Evolutionary conservation across 1,140 invertebrate genomes (phyloP), one percentile per base, ranked within the genome.

Genomic region (Thaumatotibia leucotreta): DNA sequence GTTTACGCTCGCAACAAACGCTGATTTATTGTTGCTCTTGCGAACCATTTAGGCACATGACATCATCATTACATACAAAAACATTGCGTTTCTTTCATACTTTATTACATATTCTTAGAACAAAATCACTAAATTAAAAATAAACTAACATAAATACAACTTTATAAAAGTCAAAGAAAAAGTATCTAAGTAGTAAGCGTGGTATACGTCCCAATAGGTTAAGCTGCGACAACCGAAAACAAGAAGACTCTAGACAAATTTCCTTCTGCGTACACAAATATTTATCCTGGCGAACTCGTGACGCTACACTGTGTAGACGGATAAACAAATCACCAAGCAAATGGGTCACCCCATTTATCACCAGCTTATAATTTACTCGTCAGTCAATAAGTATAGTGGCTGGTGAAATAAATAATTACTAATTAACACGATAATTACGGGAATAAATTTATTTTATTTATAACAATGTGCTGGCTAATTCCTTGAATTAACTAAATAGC

Each of bases 1-100:
- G 81, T 87, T 86, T 88, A 82, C 74, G 78, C 69, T 79, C 69
- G 71, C 74, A 75, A 82, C 77, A 87, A 85, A 87, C 73, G 72
- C 78, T 85, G 82, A 88, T 88, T 88, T 89, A 90, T 83, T 52
- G 70, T 65, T 58, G 68, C 65, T 74, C 67, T 73, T 49, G 54
- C 62, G 58, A 64, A 66, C 64, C 66, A 79, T 80, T 80, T 70
- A 52, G 58, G 52, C 63, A 63, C 66, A 72, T 68, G 67, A 61
- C 70, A 70, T 73, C 71, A 75, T 77, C 79, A 78, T 78, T 77
- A 66, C 71, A 58, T 14, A 31, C 11, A 58, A 58, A 22, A 54
- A 23, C 39, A 27, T 14, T 8, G 2, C 52, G 14, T 27, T 58
- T 29, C n/a, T n/a, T n/a, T n/a, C n/a, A n/a, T n/a, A n/a, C n/a